A percentile compares a stretch with the other conserved stretches of the same genome.
Conservation (phyloP, 2,797 vertebrate species). For the Microcaecilia unicolor region DNA sequence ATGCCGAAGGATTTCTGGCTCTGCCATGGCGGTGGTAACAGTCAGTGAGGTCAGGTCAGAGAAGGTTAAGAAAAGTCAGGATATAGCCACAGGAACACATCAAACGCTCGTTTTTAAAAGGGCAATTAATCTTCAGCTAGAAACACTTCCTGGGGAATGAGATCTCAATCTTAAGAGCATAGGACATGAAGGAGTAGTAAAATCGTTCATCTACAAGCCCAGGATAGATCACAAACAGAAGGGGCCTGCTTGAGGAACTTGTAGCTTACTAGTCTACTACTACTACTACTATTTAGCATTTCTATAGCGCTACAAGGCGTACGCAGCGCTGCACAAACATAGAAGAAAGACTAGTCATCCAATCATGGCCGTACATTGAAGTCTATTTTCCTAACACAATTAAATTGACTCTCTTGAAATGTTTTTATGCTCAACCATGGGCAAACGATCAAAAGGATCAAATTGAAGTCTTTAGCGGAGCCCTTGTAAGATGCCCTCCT, state of each 20-base stretch:
- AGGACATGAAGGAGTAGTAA: constrained; percentile 61
- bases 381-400: constrained; percentile 1
- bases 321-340: too few relatives aligned
- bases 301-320: too few relatives aligned
- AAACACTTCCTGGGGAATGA: constrained; percentile 64
- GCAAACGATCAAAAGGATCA: too few relatives aligned
- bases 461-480: too few relatives aligned
- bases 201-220: constrained; percentile 58
- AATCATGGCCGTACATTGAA: not conserved
- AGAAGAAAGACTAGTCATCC: too few relatives aligned
- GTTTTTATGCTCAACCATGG: not conserved
- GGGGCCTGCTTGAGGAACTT: too few relatives aligned
- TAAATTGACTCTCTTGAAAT: not conserved
- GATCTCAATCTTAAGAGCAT: constrained; percentile 63
- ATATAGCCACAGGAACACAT: constrained; percentile 63
- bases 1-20: constrained; percentile 49
- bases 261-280: too few relatives aligned
- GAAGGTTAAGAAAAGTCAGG: constrained; percentile 59
- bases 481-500: too few relatives aligned
- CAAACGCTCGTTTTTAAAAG: constrained; percentile 66
- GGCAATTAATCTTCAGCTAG: constrained; percentile 64
- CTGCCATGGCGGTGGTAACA: constrained; percentile 44
- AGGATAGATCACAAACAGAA: constrained; percentile 64
- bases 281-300: too few relatives aligned
- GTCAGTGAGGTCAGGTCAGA: constrained; percentile 64